These are phyloP conservation scores for Pseudeuparius sepicola DNA, from an alignment of 2,888 invertebrate genomes.

Conservation along the genomic window DNA sequence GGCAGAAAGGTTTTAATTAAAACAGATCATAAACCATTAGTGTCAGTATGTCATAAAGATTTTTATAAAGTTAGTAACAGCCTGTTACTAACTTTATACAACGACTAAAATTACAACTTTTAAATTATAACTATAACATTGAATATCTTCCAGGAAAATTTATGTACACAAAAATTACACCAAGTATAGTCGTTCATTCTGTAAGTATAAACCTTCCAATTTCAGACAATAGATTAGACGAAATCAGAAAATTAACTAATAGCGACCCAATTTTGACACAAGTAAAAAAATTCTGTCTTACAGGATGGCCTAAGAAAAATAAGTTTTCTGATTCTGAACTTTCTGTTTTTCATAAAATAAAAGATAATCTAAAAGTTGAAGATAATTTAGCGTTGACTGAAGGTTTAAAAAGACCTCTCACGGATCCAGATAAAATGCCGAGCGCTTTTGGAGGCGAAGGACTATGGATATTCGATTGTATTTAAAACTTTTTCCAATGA, in stretches of 20 bases:
- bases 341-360: too few relatives aligned
- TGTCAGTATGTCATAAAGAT: slow-evolving; percentile 20
- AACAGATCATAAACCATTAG: slow-evolving; percentile 29
- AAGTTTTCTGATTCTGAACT: too few relatives aligned
- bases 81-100: too few relatives aligned
- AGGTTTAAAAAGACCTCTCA: too few relatives aligned
- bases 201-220: not conserved
- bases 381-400: too few relatives aligned
- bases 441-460: too few relatives aligned
- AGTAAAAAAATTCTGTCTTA: slow-evolving; percentile 17
- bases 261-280: slow-evolving; percentile 14
- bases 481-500: too few relatives aligned
- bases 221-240: not conserved
- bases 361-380: too few relatives aligned
- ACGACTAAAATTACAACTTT: slow-evolving; percentile 9
- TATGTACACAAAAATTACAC: slow-evolving; percentile 11
- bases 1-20: slow-evolving; percentile 25
- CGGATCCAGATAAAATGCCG: too few relatives aligned
- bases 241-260: not conserved
- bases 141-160: slow-evolving; percentile 12
- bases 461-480: too few relatives aligned
- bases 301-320: slow-evolving; percentile 15
- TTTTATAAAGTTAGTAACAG: slow-evolving; percentile 14
- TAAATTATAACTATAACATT: slow-evolving; percentile 8
- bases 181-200: too few relatives aligned